These are phyloP conservation scores for Dromas ardeola DNA, from an alignment of 2,113 vertebrate species.

Conservation along the genomic window DNA sequence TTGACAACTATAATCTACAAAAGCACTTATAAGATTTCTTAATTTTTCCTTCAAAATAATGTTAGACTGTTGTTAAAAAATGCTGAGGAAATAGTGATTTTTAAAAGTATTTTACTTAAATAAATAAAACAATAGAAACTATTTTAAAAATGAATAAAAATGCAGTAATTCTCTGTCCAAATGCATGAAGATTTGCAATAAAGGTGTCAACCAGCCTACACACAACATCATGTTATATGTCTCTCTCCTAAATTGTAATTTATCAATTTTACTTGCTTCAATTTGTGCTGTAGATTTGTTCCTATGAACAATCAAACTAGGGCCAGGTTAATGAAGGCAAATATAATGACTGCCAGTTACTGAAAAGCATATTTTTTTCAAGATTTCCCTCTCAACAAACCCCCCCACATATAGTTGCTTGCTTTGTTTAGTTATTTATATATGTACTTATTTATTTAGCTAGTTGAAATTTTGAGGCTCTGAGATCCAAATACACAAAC, in stretches of 20 bases:
- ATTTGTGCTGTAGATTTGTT: not conserved
- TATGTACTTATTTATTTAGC: not conserved
- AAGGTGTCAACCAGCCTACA: not conserved
- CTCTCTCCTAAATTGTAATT: not conserved
- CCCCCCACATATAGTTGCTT: not conserved
- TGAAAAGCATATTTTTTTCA: not conserved
- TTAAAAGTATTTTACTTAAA: not conserved
- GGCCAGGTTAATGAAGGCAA: not conserved
- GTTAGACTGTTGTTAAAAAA: not conserved
- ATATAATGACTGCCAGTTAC: not conserved
- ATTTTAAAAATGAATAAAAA: not conserved
- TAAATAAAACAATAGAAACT: not conserved
- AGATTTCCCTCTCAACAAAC: not conserved
- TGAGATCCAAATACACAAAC: not conserved
- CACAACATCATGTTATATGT: fast-evolving
- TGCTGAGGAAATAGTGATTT: not conserved
- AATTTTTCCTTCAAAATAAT: not conserved
- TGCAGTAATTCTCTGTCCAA: not conserved
- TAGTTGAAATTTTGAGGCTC: not conserved
- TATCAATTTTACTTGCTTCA: not conserved
- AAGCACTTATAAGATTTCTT: not conserved
- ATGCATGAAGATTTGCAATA: not conserved
- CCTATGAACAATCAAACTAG: not conserved
- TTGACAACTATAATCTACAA: not conserved
- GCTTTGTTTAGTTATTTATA: not conserved